phyloP scores from a whole-genome alignment of 2,888 invertebrate species.

The Plebejus melissa region DNA sequence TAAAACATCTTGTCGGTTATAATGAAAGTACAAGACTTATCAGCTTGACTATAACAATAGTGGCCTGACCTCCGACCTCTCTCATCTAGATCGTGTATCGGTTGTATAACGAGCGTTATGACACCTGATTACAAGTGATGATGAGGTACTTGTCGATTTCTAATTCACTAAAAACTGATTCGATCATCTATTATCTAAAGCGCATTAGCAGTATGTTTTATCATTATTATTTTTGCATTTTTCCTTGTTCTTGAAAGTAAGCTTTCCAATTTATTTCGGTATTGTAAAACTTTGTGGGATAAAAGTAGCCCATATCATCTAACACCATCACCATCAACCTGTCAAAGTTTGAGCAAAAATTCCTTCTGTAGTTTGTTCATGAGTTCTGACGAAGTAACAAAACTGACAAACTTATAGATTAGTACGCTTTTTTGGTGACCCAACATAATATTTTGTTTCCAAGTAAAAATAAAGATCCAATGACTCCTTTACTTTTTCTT shows the following conservation, averaged over 20 bases:
- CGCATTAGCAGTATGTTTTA: not conserved
- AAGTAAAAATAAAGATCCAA: too few species aligned
- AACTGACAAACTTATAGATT: too few species aligned
- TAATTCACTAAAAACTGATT: not conserved
- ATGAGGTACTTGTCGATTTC: not conserved
- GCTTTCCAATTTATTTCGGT: not conserved
- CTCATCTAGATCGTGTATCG: not conserved
- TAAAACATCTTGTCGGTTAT: not conserved
- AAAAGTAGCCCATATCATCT: too few species aligned
- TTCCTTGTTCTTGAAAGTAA: not conserved
- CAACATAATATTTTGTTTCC: too few species aligned
- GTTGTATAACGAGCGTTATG: conserved; percentile 18
- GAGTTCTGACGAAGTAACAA: too few species aligned
- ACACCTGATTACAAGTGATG: conserved; percentile 16
- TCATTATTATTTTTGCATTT: not conserved
- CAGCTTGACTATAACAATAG: not conserved
- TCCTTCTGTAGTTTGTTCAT: too few species aligned
- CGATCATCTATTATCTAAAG: not conserved
- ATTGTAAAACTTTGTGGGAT: too few species aligned
- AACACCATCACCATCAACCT: too few species aligned
- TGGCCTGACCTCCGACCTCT: not conserved
- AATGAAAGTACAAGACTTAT: not conserved
- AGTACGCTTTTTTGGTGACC: too few species aligned
- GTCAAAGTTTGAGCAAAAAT: too few species aligned
- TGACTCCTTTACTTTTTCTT: too few species aligned